A percentile compares a stretch with the other conserved stretches of the same genome.
phyloP scores from a whole-genome alignment of 1,140 invertebrate species.

The Trachelipus rathkii region DNA sequence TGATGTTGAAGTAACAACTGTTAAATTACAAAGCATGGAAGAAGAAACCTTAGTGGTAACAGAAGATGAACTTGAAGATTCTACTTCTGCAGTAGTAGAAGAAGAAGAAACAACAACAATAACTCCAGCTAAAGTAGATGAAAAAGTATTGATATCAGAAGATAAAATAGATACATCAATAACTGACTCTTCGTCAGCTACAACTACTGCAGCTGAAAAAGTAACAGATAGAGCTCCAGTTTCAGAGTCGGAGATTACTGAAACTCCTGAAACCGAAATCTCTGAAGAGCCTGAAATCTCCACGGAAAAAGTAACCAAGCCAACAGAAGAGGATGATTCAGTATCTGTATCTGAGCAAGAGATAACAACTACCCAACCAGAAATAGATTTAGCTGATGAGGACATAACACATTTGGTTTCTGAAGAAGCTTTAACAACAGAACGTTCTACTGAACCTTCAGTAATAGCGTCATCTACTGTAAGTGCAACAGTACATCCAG shows the following conservation, averaged over 20 bases:
- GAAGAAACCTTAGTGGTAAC: too few relatives aligned
- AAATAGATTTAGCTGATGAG: too few relatives aligned
- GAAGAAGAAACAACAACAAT: not conserved
- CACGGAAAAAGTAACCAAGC: too few relatives aligned
- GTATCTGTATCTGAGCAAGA: too few relatives aligned
- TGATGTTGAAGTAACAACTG: constrained; percentile 3
- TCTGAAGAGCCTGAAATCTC: too few relatives aligned
- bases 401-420: not conserved
- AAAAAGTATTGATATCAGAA: not conserved
- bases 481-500: too few relatives aligned
- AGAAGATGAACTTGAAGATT: too few relatives aligned
- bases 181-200: not conserved
- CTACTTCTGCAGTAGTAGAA: not conserved
- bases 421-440: not conserved
- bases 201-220: not conserved
- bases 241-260: not conserved
- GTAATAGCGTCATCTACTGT: too few relatives aligned
- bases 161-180: constrained; percentile 12
- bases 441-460: not conserved
- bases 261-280: not conserved
- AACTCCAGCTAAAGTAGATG: not conserved
- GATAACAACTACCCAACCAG: too few relatives aligned
- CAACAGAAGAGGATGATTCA: too few relatives aligned
- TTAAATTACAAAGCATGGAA: constrained; percentile 2
- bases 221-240: not conserved